A percentile compares a stretch with the other conserved stretches of the same genome.
Evolutionary conservation across 1,140 invertebrate species (phyloP).

Genomic region (Drosophila punjabiensis): DNA sequence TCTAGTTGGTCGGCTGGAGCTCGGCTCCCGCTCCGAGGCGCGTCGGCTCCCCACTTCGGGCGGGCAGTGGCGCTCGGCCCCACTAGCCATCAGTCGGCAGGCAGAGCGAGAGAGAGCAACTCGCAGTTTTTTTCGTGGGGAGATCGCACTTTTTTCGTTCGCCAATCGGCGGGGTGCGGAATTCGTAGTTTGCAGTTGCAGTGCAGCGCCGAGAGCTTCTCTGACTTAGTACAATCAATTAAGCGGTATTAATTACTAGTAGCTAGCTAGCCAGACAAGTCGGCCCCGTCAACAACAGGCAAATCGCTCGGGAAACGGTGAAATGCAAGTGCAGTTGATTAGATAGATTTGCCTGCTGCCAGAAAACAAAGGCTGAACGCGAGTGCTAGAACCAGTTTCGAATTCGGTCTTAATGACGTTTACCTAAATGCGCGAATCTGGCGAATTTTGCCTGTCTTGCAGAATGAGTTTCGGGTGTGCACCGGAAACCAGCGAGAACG

Average conservation of each 20-base stretch:
- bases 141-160: constrained; percentile 50
- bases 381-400: constrained; percentile 27
- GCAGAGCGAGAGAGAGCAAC: constrained; percentile 46
- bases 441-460: constrained; percentile 27
- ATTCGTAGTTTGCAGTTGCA: constrained; percentile 50
- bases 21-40: constrained; percentile 32
- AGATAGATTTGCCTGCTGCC: constrained; percentile 60
- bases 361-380: constrained; percentile 49
- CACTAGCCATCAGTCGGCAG: constrained; percentile 49
- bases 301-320: constrained; percentile 24
- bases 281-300: constrained; percentile 35
- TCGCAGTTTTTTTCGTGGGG: constrained; percentile 51
- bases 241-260: constrained; percentile 39
- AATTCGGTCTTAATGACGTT: constrained; percentile 39
- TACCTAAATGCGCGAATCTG: constrained; percentile 35
- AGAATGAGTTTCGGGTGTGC: constrained; percentile 32
- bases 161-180: constrained; percentile 38
- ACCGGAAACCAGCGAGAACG: constrained; percentile 34
- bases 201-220: constrained; percentile 17
- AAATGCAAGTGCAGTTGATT: constrained; percentile 75
- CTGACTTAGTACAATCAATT: constrained; percentile 43
- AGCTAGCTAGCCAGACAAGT: constrained; percentile 27
- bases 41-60: constrained; percentile 49
- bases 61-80: constrained; percentile 27
- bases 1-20: constrained; percentile 71